Base-by-base conservation (phyloP, 2,113 vertebrate species). In the Tichodroma muraria region DNA sequence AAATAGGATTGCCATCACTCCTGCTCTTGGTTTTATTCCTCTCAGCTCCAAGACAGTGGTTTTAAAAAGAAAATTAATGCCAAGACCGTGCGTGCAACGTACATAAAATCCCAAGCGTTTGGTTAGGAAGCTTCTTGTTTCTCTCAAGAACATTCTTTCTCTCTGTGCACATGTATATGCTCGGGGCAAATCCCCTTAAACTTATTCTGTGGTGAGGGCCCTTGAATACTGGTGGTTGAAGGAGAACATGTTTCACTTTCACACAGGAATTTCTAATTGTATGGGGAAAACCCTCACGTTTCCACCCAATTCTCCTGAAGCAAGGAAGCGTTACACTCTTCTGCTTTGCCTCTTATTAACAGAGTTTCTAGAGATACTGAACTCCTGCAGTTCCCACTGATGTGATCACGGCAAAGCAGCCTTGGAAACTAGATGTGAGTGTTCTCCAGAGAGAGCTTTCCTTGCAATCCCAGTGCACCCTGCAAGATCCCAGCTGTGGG, bases 221-320 rank as follows among this genome's bases (percentile, higher is more conserved):
- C 49, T 64, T 1, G 1, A 68, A 86, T 66, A 35, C 19, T 73
- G 40, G 9, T 63, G 56, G 64, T 75, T 59, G 52, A 66, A 94
- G 37, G 61, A 72, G 80, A 95, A 33, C 6, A 4, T n/a, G 21
- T 53, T 85, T 78, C 42, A 35, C n/a, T 7, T 84, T 86, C 38
- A 11, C 53, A 44, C 21, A 3, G 15, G 44, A 84, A 56, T 87
- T 91, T 89, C 52, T 81, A 40, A 38, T 81, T 24, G 10, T 71
- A 4, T 38, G 28, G 27, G 63, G 52, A 9, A 47, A 52, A 11
- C 1, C 6, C 37, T 76, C 27, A 24, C 0, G 0, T 86, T 85
- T 68, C 53, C 38, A 68, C 12, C 24, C 61, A 85, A 4, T 69
- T 66, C 61, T 84, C 18, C 52, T 30, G 95, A 93, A 85, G 57